phyloP scores from a whole-genome alignment of 2,797 vertebrate species.

The Scomberomorus guttatus region DNA sequence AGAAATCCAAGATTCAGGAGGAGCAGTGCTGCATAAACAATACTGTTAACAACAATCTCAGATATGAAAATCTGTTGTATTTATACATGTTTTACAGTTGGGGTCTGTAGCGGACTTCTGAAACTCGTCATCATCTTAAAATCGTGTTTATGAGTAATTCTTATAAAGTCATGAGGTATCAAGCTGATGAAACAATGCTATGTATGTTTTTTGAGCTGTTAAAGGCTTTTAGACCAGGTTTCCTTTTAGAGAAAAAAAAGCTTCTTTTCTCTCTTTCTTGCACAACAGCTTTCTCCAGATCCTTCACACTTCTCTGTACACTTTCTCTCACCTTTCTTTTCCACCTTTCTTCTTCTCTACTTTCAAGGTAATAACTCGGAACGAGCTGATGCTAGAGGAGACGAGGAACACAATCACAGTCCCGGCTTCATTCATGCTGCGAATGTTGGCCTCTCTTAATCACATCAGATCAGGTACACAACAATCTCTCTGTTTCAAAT shows the following conservation, averaged over 20 bases:
- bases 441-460: slow-evolving; percentile 98
- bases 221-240: neutral
- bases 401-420: slow-evolving; percentile 99
- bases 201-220: neutral
- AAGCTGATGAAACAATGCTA: neutral
- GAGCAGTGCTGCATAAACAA: too few relatives aligned
- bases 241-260: neutral
- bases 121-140: too few relatives aligned
- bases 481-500: neutral
- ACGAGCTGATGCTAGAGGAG: slow-evolving; percentile 98
- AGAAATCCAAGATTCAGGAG: too few relatives aligned
- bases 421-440: slow-evolving; percentile 98
- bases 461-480: slow-evolving; percentile 84
- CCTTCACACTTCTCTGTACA: too few relatives aligned
- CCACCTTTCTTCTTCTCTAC: slow-evolving; percentile 13
- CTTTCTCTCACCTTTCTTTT: neutral
- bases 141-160: neutral
- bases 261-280: neutral
- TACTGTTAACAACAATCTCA: too few relatives aligned
- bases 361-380: slow-evolving; percentile 95
- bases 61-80: too few relatives aligned
- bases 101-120: too few relatives aligned
- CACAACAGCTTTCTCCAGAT: neutral
- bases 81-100: too few relatives aligned
- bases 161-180: neutral